A percentile compares a stretch with the other conserved stretches of the same genome.
Conservation (phyloP, 2,888 invertebrate species). For the Meganola albula region DNA sequence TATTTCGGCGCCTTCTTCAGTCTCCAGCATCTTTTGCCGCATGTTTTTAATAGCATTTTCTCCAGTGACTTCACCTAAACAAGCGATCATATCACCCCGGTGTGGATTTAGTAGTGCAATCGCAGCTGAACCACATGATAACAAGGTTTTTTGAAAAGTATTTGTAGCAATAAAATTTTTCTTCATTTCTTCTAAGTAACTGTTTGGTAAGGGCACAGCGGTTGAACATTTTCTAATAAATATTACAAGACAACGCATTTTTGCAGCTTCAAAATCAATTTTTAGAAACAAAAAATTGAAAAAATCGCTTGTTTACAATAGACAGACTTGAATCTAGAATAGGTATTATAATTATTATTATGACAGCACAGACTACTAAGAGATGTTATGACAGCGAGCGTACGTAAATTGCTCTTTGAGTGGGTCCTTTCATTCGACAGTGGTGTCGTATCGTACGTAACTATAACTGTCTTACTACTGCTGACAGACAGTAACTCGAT, state of each 20-base stretch:
- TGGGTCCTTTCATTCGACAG: too few species aligned
- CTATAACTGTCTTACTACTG: too few species aligned
- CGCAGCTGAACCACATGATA: slow-evolving; percentile 92
- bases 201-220: slow-evolving; percentile 35
- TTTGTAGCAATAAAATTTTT: slow-evolving; percentile 81
- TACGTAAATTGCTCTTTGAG: too few species aligned
- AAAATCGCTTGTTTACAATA: too few species aligned
- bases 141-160: slow-evolving; percentile 84
- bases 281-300: too few species aligned
- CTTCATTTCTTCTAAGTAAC: slow-evolving; percentile 80
- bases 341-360: too few species aligned
- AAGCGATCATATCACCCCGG: slow-evolving; percentile 95
- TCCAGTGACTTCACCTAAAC: slow-evolving; percentile 94
- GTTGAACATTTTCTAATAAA: slow-evolving; percentile 32
- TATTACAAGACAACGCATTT: slow-evolving; percentile 29
- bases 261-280: too few species aligned
- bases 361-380: too few species aligned
- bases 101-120: slow-evolving; percentile 88
- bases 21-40: slow-evolving; percentile 84
- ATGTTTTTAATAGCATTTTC: slow-evolving; percentile 83
- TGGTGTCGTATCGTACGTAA: too few species aligned
- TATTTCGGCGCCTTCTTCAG: slow-evolving; percentile 87
- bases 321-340: too few species aligned
- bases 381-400: too few species aligned
- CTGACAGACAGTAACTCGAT: too few species aligned